Evolutionary conservation across 1,140 invertebrate genomes (phyloP).

Genomic region (Bombus confusus): DNA sequence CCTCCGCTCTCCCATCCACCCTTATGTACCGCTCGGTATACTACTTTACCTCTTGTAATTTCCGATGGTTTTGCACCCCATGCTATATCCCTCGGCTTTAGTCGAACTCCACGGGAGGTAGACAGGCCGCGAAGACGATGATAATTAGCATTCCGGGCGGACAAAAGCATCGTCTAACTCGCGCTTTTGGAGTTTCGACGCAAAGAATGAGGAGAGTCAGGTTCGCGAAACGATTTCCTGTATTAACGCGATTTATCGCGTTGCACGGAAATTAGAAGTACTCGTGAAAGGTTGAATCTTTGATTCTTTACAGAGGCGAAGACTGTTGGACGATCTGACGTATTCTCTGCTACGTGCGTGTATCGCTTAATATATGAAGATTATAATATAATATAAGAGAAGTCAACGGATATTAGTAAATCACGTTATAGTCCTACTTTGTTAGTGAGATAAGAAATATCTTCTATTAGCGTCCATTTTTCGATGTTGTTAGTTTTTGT

Average conservation of each 20-base stretch:
- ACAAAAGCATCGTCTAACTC: constrained; percentile 2
- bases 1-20: background rate
- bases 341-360: too few species aligned
- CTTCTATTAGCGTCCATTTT: background rate
- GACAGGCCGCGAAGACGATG: background rate
- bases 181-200: background rate
- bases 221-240: background rate
- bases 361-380: too few species aligned
- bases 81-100: background rate
- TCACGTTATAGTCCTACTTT: too few species aligned
- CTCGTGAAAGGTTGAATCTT: too few species aligned
- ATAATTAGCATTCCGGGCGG: background rate
- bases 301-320: too few species aligned
- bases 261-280: too few species aligned
- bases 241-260: too few species aligned
- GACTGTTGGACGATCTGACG: too few species aligned
- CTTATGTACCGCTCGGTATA: background rate
- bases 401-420: too few species aligned
- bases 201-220: background rate
- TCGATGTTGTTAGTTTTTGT: background rate
- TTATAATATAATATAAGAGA: too few species aligned
- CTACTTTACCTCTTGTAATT: constrained; percentile 30
- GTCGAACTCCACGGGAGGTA: background rate
- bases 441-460: too few species aligned
- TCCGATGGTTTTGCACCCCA: background rate